phyloP scores from a whole-genome alignment of 2,888 invertebrate genomes.

The Phyto melanocephala region DNA sequence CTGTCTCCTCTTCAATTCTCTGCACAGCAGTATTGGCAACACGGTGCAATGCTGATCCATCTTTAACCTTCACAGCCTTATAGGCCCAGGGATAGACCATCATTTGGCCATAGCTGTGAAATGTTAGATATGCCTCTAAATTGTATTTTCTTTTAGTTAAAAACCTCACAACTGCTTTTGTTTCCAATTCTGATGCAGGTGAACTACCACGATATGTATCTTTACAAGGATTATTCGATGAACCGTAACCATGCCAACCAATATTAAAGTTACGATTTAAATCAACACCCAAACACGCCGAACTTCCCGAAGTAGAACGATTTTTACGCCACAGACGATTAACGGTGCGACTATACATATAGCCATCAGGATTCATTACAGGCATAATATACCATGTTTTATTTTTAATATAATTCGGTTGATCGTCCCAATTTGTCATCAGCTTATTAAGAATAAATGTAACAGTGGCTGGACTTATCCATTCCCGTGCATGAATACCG shows the following conservation, averaged over 20 bases:
- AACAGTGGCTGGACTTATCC: constrained; percentile 90
- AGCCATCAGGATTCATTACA: constrained; percentile 91
- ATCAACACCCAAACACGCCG: constrained; percentile 86
- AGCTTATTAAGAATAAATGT: constrained; percentile 87
- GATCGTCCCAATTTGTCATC: constrained; percentile 83
- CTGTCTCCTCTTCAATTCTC: constrained; percentile 73
- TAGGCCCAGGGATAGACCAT: constrained; percentile 77
- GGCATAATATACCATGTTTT: constrained; percentile 91
- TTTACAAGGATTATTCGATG: constrained; percentile 83
- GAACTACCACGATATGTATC: constrained; percentile 88
- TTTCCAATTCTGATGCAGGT: constrained; percentile 92
- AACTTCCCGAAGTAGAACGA: constrained; percentile 79
- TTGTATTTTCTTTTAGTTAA: constrained; percentile 78
- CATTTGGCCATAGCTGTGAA: constrained; percentile 84
- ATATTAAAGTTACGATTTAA: constrained; percentile 93
- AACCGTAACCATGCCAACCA: constrained; percentile 89
- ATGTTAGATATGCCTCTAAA: constrained; percentile 86
- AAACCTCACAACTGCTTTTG: constrained; percentile 82
- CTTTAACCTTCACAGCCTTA: constrained; percentile 74
- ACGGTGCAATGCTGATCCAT: constrained; percentile 70
- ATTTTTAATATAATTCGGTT: constrained; percentile 84
- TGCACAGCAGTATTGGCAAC: constrained; percentile 73
- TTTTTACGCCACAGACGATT: constrained; percentile 93
- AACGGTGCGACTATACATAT: constrained; percentile 88
- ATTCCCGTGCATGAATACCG: constrained; percentile 93